A percentile compares a stretch with the other conserved stretches of the same genome.
phyloP scores from a whole-genome alignment of 2,797 vertebrate genomes.

The Mallotus villosus region DNA sequence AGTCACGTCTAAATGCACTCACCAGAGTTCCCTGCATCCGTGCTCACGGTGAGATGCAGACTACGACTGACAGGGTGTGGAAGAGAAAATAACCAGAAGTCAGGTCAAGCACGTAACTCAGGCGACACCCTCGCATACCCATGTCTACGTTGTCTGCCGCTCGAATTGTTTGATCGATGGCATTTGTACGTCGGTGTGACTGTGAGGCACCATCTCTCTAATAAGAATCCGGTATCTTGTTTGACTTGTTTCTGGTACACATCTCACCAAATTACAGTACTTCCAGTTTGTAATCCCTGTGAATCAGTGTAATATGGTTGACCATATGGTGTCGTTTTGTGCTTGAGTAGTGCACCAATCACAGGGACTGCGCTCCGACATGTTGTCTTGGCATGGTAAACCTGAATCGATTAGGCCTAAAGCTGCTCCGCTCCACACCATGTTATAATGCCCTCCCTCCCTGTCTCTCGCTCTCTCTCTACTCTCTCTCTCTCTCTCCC shows the following conservation, averaged over 20 bases:
- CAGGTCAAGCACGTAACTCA: slow-evolving; percentile 34
- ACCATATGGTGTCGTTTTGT: slow-evolving; percentile 44
- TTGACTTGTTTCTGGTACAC: neutral
- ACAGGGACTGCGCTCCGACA: slow-evolving; percentile 38
- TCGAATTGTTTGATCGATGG: slow-evolving; percentile 22
- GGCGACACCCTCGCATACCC: slow-evolving; percentile 50
- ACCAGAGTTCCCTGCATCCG: slow-evolving; percentile 58
- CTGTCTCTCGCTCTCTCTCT: neutral
- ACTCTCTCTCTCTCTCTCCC: neutral
- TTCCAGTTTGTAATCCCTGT: neutral
- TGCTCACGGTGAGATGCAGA: slow-evolving; percentile 55
- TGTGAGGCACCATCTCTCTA: slow-evolving; percentile 30
- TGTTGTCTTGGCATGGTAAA: slow-evolving; percentile 30
- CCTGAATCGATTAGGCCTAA: slow-evolving; percentile 18
- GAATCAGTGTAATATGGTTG: slow-evolving; percentile 30
- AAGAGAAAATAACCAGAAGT: slow-evolving; percentile 34
- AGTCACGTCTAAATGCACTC: slow-evolving; percentile 60
- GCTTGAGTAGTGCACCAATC: slow-evolving; percentile 42
- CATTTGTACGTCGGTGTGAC: slow-evolving; percentile 51
- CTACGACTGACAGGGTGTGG: slow-evolving; percentile 39
- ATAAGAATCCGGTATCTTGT: neutral
- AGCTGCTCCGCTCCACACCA: slow-evolving; percentile 23
- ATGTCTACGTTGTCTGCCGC: slow-evolving; percentile 51
- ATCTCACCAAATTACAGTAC: neutral
- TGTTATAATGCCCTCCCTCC: neutral